Evolutionary conservation across 2,797 vertebrate species (phyloP), one percentile per base, ranked within the genome.

Genomic region (Acanthurus leucopareius): DNA sequence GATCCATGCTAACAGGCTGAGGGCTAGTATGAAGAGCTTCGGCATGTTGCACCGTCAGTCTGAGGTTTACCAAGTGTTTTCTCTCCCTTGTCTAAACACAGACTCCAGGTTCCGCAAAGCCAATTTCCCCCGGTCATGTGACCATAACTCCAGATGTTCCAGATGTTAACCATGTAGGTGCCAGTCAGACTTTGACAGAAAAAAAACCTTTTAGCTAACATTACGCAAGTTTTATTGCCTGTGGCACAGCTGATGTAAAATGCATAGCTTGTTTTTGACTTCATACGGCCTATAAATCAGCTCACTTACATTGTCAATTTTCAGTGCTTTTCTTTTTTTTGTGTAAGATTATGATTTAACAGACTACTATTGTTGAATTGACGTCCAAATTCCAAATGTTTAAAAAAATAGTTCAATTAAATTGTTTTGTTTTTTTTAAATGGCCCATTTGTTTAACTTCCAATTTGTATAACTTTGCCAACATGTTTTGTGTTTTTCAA

Each of bases 151-250:
- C 91, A 92, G 93, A 93, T 93, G 91, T 87, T 72, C 38, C 70
- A 71, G 6, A 71, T 73, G 73, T 95, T 95, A 95, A 95, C 95
- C 51, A 17, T 77, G 54, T 84, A 75, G 20, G 75, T 72, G 66
- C 92, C 80, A 74, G 64, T 5, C 32, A 35, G 32, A 35, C 32
- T 35, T 7, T 7, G 5, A 35, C 32, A 35, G 32, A 35, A 35
- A 1, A 10, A 10, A 17, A 51, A 7, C 22, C 11, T 28, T 57
- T 17, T 8, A 51, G 4, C 14, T 54, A 35, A 32, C 2, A 32
- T 14, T 0, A 9, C 20, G 8, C 10, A 17, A 60, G 1, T 19
- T 53, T 4, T 4, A 17, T 3, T 38, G 16, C 15, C 14, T 35
- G 3, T 22, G 32, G 17, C n/a, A 32, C 3, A 4, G 49, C n/a